phyloP scores from a whole-genome alignment of 2,888 invertebrate genomes.

The Smittia aterrima region DNA sequence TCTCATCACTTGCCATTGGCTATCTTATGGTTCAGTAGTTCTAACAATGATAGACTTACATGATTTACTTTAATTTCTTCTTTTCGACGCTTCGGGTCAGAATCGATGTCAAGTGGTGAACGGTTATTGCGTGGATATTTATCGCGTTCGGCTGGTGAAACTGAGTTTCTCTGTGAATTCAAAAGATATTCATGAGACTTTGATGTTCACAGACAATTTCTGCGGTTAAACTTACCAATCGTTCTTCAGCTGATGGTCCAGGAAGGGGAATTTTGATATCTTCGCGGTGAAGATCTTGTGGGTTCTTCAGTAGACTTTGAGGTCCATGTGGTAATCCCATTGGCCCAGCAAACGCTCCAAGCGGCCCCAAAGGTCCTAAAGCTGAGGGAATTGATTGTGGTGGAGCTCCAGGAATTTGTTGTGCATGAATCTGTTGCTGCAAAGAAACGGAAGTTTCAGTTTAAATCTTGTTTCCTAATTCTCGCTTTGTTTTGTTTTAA shows the following conservation, averaged over 20 bases:
- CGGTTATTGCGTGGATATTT: conserved; percentile 73
- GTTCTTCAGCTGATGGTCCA: conserved; percentile 61
- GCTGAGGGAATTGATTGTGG: conserved; percentile 56
- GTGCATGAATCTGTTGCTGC: conserved; percentile 89
- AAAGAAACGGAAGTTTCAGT: conserved; percentile 43
- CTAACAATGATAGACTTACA: conserved; percentile 60
- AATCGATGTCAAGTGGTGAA: conserved; percentile 73
- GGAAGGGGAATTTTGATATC: conserved; percentile 55
- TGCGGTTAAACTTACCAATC: conserved; percentile 54
- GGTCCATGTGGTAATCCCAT: conserved; percentile 50
- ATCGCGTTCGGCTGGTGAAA: conserved; percentile 77
- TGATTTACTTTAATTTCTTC: conserved; percentile 77
- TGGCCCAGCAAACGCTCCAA: conserved; percentile 52
- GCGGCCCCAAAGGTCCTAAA: conserved; percentile 52
- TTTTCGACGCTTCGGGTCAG: conserved; percentile 75
- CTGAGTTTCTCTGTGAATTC: conserved; percentile 68
- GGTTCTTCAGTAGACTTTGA: conserved; percentile 53
- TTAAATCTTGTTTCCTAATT: neutral
- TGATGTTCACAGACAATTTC: too few species aligned
- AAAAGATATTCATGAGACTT: conserved; percentile 44
- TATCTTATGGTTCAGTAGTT: conserved; percentile 31
- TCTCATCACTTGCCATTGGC: conserved; percentile 35
- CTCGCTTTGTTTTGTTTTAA: too few species aligned
- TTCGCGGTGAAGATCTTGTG: conserved; percentile 54
- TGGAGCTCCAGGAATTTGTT: conserved; percentile 68